Evolutionary conservation across 2,113 vertebrate genomes (phyloP), one percentile per base, ranked within the genome.

Genomic region (Hippocampus comes): DNA sequence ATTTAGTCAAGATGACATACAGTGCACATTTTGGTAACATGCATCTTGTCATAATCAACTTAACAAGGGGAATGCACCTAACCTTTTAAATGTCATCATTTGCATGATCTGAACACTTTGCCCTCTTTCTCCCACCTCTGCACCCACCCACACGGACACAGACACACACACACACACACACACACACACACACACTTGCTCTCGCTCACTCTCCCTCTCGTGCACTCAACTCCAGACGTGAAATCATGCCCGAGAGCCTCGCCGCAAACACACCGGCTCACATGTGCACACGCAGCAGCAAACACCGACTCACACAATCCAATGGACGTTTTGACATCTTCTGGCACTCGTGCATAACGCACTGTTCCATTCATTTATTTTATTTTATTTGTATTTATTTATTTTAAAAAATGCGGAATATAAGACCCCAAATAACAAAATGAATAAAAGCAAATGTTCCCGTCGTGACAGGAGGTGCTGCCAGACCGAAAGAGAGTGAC

Each of bases 401-500:
- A 0, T 38, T 25, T 30, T 59, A 12, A 12, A 1, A 23, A 38
- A 46, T 46, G 43, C 43, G 12, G 10, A 46, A 46, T 12, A 14
- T 25, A 25, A 12, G 23, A 56, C 21, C 21, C 21, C 8, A 9
- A 56, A 56, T n/a, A 56, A 56, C 2, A 59, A 59, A 25, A 25
- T 27, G 56, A 51, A 51, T 5, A 46, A 18, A 51, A 51, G 48
- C 5, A 7, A 57, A 17, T 56, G 41, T 60, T 43, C 4, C 42
- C 9, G 0, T 0, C 67, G 6, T 78, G 30, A 57, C 79, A 99
- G 97, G 95, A 96, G 65, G 90, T 97, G 72, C 78, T 98, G 64
- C 85, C 93, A 0, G 96, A 97, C 1, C 94, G 96, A 70, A 98
- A 98, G 77, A 73, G 95, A 23, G 95, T 97, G 85, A 97, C 93